These are phyloP conservation scores for Numida meleagris DNA, from an alignment of 2,113 vertebrate species.

Conservation along the genomic window DNA sequence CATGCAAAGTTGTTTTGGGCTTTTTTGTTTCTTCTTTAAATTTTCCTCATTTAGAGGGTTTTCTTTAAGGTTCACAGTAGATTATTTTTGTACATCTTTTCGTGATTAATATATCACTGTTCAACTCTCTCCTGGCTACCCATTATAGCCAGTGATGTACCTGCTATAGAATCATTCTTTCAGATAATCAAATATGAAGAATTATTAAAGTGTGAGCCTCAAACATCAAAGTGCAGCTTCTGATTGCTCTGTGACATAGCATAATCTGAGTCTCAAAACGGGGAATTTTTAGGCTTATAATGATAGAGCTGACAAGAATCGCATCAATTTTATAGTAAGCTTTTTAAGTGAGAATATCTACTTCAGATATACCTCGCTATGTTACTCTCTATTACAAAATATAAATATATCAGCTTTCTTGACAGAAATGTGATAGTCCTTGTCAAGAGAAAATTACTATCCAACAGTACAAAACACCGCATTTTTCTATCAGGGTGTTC, in stretches of 20 bases:
- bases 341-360: neutral
- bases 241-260: neutral
- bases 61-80: neutral
- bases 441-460: neutral
- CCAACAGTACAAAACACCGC: neutral
- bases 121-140: neutral
- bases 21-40: neutral
- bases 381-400: neutral
- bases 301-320: neutral
- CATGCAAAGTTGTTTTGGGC: neutral
- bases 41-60: neutral
- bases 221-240: neutral
- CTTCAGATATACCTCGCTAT: neutral
- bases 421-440: neutral
- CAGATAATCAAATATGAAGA: constrained; percentile 2
- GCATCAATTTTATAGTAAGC: neutral
- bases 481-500: neutral
- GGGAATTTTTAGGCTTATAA: neutral
- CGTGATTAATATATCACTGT: neutral
- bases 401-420: neutral
- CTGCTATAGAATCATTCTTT: neutral
- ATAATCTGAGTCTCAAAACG: neutral
- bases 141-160: neutral
- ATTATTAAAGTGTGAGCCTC: neutral
- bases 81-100: neutral